phyloP scores from a whole-genome alignment of 2,797 vertebrate species.

The Schizothorax lantsangensis region DNA sequence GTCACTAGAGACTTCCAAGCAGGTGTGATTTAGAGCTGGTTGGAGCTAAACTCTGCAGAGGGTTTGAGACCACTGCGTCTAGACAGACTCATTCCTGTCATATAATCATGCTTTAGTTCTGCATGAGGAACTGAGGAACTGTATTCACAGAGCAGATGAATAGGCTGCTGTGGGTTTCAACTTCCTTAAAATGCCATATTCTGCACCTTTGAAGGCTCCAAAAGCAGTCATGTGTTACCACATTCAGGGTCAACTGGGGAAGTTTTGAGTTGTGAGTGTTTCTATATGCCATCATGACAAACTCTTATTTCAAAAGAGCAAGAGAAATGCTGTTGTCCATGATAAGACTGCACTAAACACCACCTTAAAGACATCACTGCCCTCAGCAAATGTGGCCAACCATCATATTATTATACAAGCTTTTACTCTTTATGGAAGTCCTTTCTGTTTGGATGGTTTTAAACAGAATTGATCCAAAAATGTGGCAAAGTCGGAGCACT shows the following conservation, averaged over 20 bases:
- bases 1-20: too few relatives aligned
- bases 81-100: not conserved
- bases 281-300: not conserved
- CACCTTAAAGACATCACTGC: not conserved
- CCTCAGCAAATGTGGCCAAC: not conserved
- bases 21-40: too few relatives aligned
- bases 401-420: not conserved
- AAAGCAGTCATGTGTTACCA: not conserved
- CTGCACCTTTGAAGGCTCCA: not conserved
- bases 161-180: too few relatives aligned
- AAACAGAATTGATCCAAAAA: not conserved
- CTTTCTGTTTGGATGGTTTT: not conserved
- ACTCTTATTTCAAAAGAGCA: not conserved
- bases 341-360: not conserved
- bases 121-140: not conserved
- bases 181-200: not conserved
- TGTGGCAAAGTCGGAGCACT: not conserved
- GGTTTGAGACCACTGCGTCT: too few relatives aligned
- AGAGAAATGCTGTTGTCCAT: not conserved
- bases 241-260: not conserved
- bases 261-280: not conserved
- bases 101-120: not conserved
- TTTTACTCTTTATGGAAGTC: not conserved
- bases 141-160: not conserved
- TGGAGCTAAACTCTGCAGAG: too few relatives aligned